Conservation (phyloP, 1,140 invertebrate genomes). For the Neodiprion pinetum region DNA sequence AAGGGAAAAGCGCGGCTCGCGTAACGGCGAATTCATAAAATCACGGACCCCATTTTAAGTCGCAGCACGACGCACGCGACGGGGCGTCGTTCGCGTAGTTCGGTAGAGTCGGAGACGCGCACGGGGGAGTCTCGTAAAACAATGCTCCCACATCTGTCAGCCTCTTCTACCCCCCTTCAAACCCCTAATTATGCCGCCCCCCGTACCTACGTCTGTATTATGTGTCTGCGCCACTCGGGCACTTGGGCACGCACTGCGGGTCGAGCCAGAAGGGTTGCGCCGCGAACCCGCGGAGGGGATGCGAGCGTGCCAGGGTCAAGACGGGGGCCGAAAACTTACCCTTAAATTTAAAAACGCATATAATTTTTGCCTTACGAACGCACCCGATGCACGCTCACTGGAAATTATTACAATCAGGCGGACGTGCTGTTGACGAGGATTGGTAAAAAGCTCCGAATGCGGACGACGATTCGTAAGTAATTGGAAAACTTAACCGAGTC, state of each 20-base stretch:
- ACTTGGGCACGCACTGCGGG: constrained; percentile 46
- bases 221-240: constrained; percentile 61
- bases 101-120: constrained; percentile 15
- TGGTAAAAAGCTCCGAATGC: too few species aligned
- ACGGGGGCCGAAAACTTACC: neutral
- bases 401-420: too few species aligned
- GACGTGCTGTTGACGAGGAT: too few species aligned
- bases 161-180: constrained; percentile 61
- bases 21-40: constrained; percentile 47
- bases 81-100: constrained; percentile 33
- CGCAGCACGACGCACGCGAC: constrained; percentile 51
- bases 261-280: neutral
- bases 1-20: constrained; percentile 39
- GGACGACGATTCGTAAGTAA: too few species aligned
- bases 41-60: constrained; percentile 56
- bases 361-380: too few species aligned
- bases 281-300: neutral
- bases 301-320: neutral
- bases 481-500: too few species aligned
- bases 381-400: too few species aligned
- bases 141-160: constrained; percentile 66
- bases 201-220: constrained; percentile 52
- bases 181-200: constrained; percentile 61
- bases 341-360: neutral
- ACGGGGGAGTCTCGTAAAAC: constrained; percentile 58